Evolutionary conservation across 2,888 invertebrate genomes (phyloP).

Genomic region (Diaphora mendica): DNA sequence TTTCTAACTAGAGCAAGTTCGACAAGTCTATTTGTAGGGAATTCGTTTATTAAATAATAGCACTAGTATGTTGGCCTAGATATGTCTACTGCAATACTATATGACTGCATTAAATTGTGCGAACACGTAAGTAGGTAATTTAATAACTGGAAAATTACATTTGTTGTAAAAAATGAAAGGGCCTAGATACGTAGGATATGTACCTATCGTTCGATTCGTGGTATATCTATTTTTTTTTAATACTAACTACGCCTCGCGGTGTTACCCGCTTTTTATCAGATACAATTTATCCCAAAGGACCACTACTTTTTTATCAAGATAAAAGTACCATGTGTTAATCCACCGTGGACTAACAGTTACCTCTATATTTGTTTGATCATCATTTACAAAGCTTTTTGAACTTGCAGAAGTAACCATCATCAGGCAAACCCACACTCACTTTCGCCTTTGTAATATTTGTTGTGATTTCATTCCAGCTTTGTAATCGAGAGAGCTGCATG

Average conservation of each 20-base stretch:
- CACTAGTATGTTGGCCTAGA: conserved; percentile 30
- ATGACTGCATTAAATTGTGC: conserved; percentile 7
- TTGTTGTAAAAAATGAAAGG: not conserved
- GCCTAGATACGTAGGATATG: not conserved
- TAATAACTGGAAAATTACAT: not conserved
- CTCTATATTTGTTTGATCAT: no score
- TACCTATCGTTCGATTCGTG: not conserved
- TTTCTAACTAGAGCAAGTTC: conserved; percentile 64
- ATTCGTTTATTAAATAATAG: conserved; percentile 24
- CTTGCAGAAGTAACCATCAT: no score
- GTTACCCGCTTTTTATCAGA: no score
- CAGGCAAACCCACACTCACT: no score
- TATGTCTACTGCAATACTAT: conserved; percentile 17
- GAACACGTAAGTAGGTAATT: not conserved
- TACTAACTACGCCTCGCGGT: no score
- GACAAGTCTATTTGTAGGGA: conserved; percentile 41
- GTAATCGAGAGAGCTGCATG: not conserved
- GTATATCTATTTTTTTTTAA: no score
- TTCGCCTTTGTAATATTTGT: no score
- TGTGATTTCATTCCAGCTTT: not conserved
- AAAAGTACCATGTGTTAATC: no score
- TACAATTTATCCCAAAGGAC: no score
- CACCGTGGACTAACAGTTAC: no score
- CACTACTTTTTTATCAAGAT: no score
- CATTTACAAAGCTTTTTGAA: no score